Evolutionary conservation across 2,113 vertebrate genomes (phyloP).

Genomic region (Todiramphus chloris): DNA sequence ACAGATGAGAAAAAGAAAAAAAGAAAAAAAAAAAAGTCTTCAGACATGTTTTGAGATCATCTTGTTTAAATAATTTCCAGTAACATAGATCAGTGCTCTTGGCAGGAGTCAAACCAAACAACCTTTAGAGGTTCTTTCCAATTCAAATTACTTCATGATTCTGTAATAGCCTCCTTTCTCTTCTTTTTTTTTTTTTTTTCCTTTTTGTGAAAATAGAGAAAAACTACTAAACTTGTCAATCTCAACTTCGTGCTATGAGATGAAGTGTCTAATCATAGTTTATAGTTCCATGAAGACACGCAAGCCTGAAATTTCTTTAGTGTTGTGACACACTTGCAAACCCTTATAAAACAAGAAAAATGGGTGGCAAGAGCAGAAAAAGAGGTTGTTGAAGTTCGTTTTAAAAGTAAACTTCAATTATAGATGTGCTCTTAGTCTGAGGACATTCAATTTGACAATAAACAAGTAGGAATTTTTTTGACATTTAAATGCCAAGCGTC

Average conservation of each 20-base stretch:
- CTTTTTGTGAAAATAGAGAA: neutral
- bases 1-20: neutral
- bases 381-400: neutral
- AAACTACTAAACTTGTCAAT: neutral
- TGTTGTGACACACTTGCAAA: neutral
- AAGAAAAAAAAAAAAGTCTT: neutral
- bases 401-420: conserved; percentile 34
- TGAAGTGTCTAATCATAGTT: neutral
- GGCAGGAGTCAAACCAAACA: neutral
- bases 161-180: accelerated
- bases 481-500: conserved; percentile 14
- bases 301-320: neutral
- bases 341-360: neutral
- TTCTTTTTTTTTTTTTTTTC: accelerated
- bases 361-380: neutral
- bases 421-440: conserved; percentile 19
- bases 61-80: neutral
- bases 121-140: neutral
- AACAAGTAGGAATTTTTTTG: conserved; percentile 14
- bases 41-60: neutral
- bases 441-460: neutral
- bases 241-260: neutral
- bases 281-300: neutral
- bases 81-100: neutral
- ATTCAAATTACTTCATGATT: neutral